phyloP scores from a whole-genome alignment of 1,140 invertebrate genomes.

The Bombus impatiens region DNA sequence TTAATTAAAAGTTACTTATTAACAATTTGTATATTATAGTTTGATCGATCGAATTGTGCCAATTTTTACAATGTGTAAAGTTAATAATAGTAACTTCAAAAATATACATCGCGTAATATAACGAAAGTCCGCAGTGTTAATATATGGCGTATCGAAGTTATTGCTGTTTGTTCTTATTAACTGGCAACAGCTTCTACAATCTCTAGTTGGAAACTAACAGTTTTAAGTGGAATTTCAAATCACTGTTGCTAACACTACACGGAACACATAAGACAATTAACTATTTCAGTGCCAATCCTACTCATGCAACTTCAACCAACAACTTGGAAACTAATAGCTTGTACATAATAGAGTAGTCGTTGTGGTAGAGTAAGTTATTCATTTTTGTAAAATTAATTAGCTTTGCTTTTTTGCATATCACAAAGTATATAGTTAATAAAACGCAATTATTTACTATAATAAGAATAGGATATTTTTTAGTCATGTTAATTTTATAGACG shows the following conservation, averaged over 20 bases:
- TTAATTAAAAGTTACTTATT: too few relatives aligned
- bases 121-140: not conserved
- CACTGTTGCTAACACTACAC: not conserved
- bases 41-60: too few relatives aligned
- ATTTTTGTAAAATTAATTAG: not conserved
- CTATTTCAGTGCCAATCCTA: not conserved
- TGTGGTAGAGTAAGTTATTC: not conserved
- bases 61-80: too few relatives aligned
- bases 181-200: not conserved
- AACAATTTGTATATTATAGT: too few relatives aligned
- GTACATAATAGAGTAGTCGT: not conserved
- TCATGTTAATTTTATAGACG: too few relatives aligned
- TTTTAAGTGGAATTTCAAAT: constrained; percentile 8
- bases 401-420: not conserved
- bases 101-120: not conserved
- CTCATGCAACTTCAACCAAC: not conserved
- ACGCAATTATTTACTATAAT: too few relatives aligned
- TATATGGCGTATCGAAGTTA: not conserved
- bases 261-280: not conserved
- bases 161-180: not conserved
- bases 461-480: too few relatives aligned
- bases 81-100: not conserved
- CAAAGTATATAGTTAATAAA: too few relatives aligned
- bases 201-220: not conserved
- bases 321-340: not conserved